phyloP scores from a whole-genome alignment of 2,888 invertebrate genomes.

The Idaea biselata region DNA sequence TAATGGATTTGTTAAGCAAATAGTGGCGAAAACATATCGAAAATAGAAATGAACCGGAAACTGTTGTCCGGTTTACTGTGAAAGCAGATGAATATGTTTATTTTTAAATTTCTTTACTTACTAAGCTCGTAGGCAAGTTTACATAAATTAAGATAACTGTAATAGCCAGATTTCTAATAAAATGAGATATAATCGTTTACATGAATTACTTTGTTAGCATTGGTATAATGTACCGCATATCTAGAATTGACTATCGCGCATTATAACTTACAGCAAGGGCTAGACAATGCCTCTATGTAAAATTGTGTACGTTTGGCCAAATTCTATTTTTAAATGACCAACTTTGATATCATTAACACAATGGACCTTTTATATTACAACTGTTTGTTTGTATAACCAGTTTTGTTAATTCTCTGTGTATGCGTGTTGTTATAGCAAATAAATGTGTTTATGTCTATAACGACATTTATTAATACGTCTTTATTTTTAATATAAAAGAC shows the following conservation, averaged over 20 bases:
- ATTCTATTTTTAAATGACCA: background rate
- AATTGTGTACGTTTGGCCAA: background rate
- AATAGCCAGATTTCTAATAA: background rate
- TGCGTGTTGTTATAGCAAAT: no score
- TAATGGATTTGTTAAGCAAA: constrained; percentile 17
- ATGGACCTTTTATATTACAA: no score
- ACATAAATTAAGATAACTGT: background rate
- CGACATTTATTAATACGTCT: background rate
- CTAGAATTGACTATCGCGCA: background rate
- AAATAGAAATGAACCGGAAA: background rate
- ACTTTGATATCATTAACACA: no score
- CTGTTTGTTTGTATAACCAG: no score
- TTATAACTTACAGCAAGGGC: background rate
- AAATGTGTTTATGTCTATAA: no score
- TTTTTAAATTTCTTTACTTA: background rate
- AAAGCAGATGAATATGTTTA: background rate
- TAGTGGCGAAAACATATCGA: constrained; percentile 10
- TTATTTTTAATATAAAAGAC: background rate
- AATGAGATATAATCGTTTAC: background rate
- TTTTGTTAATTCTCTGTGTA: no score
- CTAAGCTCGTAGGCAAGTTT: background rate
- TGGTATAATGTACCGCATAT: background rate
- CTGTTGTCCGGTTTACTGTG: background rate
- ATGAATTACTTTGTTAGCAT: background rate
- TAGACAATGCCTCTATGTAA: background rate